Evolutionary conservation across 2,797 vertebrate species (phyloP).

Genomic region (Meda fulgida): DNA sequence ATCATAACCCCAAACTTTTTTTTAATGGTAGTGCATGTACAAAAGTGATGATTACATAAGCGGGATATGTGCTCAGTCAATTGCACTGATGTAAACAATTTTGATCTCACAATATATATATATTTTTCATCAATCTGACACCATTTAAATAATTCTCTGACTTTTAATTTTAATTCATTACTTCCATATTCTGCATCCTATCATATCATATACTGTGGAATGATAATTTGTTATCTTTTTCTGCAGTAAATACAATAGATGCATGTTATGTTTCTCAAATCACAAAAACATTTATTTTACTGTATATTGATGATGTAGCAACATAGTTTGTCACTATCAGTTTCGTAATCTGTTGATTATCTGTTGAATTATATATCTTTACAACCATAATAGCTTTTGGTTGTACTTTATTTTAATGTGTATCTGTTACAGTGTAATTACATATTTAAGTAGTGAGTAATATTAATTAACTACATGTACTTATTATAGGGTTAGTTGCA

Average conservation of each 20-base stretch:
- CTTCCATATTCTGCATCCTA: neutral
- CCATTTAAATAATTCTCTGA: neutral
- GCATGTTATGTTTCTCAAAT: neutral
- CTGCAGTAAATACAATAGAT: neutral
- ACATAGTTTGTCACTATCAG: neutral
- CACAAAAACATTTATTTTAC: neutral
- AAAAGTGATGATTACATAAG: neutral
- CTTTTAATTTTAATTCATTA: neutral
- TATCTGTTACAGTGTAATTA: too few species aligned
- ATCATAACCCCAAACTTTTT: neutral
- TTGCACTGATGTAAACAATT: neutral
- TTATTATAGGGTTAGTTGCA: too few species aligned
- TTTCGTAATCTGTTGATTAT: neutral
- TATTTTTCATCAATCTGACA: neutral
- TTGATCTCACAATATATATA: neutral
- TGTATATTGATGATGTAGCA: neutral
- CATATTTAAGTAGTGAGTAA: too few species aligned
- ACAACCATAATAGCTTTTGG: neutral
- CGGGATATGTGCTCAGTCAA: neutral
- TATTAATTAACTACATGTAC: too few species aligned
- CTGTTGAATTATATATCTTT: neutral
- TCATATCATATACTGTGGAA: neutral
- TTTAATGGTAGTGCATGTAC: neutral
- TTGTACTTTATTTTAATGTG: too few species aligned
- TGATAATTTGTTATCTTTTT: neutral